These are phyloP conservation scores for Syngnathus typhle DNA, from an alignment of 2,113 vertebrate genomes.

Conservation along the genomic window DNA sequence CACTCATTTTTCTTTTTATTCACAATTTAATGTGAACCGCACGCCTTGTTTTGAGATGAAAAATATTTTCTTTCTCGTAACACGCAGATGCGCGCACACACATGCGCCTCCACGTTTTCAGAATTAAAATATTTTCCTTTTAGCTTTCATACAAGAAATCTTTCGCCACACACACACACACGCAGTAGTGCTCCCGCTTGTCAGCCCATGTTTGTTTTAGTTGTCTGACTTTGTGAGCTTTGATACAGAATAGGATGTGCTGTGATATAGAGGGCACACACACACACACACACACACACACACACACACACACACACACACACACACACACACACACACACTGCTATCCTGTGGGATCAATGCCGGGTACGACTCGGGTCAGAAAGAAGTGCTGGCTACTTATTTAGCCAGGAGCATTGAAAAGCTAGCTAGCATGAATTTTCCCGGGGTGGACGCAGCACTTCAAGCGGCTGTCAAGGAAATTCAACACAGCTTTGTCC, in stretches of 20 bases:
- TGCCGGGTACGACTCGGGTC: too few relatives aligned
- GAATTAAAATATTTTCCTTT: not conserved
- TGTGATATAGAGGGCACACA: constrained; percentile 28
- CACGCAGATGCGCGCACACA: not conserved
- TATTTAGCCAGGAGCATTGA: not conserved
- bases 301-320: constrained; percentile 18
- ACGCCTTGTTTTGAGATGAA: too few relatives aligned
- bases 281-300: constrained; percentile 21
- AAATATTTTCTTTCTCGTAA: too few relatives aligned
- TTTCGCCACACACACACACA: not conserved
- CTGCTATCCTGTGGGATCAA: not conserved
- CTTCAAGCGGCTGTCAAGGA: not conserved
- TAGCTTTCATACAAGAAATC: not conserved
- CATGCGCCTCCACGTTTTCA: not conserved
- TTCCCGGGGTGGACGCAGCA: not conserved
- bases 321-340: constrained; percentile 15
- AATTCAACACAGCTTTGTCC: not conserved
- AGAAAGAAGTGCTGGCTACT: not conserved
- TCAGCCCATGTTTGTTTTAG: constrained; percentile 52
- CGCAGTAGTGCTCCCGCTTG: constrained; percentile 30
- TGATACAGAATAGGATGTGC: constrained; percentile 48
- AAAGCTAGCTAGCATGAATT: not conserved
- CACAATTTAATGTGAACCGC: too few relatives aligned
- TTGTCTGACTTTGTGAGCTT: constrained; percentile 43
- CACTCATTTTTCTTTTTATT: not conserved